Base-by-base conservation (phyloP, 2,888 invertebrate species). In the Rhodophaea formosa region DNA sequence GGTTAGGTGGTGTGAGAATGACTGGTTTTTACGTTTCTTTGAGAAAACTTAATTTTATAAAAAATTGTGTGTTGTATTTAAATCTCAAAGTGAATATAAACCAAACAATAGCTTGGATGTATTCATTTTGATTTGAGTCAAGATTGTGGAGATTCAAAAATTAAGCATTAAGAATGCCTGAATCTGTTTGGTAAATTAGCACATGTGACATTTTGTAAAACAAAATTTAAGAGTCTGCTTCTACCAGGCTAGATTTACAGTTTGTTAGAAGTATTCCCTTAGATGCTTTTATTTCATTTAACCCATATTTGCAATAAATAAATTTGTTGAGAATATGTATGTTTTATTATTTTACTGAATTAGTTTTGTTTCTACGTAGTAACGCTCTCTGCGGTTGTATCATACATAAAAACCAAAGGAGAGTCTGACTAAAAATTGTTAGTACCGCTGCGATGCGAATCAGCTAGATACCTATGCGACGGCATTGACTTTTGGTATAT, bases 241-340 rank as follows among this genome's bases (percentile, higher is more conserved):
- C 80, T 67, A 69, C 60, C 59, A 55, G 58, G 59, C 58, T 65
- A 59, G 64, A 67, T 69, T 63, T 65, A 57, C 53, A 62, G 66
- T 69, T 64, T 61, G 61, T 52, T 59, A 53, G 81, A 79, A 78
- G 80, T 82, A 75, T 72, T 71, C 78, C 65, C 80, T 84, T 85
- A 82, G 75, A 82, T 78, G 70, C 69, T 74, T 76, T 51, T 51
- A 51, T 51, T 75, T 77, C 71, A 74, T 70, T 71, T 72, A 69
- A 75, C 77, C 23, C 76, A 78, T 77, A 80, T 83, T 85, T 87
- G 81, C 77, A 88, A 83, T 86, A 86, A 88, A 83, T 86, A 86
- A 86, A 84, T 72, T 84, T 88, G 84, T 83, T 88, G 78, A 83
- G 75, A 79, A 70, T 66, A 63, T 12, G 8, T 12, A 10, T 10